phyloP scores from a whole-genome alignment of 2,797 vertebrate genomes.

The Alca torda region DNA sequence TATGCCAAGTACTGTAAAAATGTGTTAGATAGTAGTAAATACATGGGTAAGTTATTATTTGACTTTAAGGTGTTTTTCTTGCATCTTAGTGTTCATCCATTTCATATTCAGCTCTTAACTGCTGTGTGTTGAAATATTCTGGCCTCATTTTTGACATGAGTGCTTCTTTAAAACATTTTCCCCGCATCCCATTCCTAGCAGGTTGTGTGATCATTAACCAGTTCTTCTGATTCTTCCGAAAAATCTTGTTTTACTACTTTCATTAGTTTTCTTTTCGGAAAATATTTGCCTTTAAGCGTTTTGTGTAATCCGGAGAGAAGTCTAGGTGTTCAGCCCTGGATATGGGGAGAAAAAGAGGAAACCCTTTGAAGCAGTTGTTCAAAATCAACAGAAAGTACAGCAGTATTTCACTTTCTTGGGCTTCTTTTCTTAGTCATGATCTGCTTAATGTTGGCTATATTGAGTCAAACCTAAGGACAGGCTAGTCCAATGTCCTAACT shows the following conservation, averaged over 20 bases:
- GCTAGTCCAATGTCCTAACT: neutral
- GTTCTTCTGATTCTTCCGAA: neutral
- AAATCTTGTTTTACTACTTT: neutral
- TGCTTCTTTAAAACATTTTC: neutral
- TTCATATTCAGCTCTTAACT: neutral
- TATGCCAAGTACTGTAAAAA: neutral
- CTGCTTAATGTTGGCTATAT: neutral
- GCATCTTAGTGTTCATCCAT: neutral
- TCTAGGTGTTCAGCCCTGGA: neutral
- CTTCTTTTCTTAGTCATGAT: neutral
- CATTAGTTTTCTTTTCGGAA: neutral
- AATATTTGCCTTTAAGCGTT: neutral
- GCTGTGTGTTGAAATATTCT: neutral
- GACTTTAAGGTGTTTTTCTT: neutral
- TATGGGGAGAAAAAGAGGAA: neutral
- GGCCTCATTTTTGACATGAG: neutral
- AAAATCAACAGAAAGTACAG: neutral
- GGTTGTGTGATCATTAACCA: neutral
- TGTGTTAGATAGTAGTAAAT: neutral
- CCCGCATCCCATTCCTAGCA: neutral
- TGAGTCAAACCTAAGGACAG: neutral
- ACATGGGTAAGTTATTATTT: neutral
- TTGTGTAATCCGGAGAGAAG: neutral
- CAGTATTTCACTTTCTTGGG: neutral
- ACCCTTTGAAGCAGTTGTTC: neutral